phyloP scores from a whole-genome alignment of 2,797 vertebrate genomes.

The Rhinichthys osculus region DNA sequence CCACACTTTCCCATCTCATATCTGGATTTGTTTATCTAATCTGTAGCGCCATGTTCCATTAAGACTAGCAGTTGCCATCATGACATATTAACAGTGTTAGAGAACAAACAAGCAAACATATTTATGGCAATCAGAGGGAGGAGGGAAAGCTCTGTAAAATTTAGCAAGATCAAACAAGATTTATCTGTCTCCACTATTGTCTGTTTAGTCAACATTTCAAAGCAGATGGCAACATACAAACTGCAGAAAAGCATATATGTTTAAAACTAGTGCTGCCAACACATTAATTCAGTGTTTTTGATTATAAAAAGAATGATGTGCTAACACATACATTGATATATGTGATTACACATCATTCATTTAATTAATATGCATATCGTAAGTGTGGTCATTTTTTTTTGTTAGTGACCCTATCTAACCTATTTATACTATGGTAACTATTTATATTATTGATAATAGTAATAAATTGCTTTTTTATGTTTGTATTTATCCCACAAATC shows the following conservation, averaged over 20 bases:
- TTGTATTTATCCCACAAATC: not conserved
- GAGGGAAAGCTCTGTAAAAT: not conserved
- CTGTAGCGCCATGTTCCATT: conserved; percentile 8
- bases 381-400: not conserved
- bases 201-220: not conserved
- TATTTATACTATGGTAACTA: not conserved
- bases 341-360: not conserved
- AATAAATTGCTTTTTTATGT: not conserved
- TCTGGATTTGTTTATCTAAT: conserved; percentile 16
- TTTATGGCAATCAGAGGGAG: conserved; percentile 31
- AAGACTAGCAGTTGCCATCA: conserved; percentile 11
- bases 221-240: conserved; percentile 1
- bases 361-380: not conserved
- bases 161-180: conserved; percentile 41
- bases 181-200: conserved; percentile 3
- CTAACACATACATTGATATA: not conserved
- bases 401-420: not conserved
- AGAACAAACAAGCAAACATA: conserved; percentile 10
- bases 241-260: not conserved
- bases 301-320: not conserved
- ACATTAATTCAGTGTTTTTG: not conserved
- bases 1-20: not conserved
- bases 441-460: not conserved
- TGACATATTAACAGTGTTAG: not conserved
- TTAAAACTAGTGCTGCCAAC: not conserved